Base-by-base conservation (phyloP, 2,797 vertebrate species). In the Kryptopterus vitreolus region DNA sequence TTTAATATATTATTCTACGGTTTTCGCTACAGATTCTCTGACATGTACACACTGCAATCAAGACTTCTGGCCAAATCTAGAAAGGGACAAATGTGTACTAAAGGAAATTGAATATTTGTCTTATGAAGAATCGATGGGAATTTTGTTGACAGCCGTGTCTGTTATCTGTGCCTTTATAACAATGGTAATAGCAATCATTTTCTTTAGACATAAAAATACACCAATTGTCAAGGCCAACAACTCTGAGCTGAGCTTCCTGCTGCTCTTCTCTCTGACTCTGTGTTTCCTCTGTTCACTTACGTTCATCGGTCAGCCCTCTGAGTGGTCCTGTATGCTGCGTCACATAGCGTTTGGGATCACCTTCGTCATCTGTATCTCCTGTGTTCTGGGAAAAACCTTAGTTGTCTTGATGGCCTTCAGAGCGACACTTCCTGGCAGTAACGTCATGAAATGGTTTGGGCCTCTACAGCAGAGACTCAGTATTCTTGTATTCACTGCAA, bases 31-130 rank as follows among this genome's bases (percentile, higher is more conserved):
- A 66, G 63, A 66, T 66, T 43, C 63, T n/a, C 38, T 24, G n/a
- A 24, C 35, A 43, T 66, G 63, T 43, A 13, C 38, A n/a, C 35
- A 43, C 2, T 66, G 63, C n/a, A n/a, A 66, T 43, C 35, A 66
- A 66, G 63, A 66, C 2, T 78, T 68, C 38, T 84, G 81, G 81
- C 72, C 85, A 12, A 86, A 86, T 80, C 57, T 70, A 63, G 24
- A 62, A n/a, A 81, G 43, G 50, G 63, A 85, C 58, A 18, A 31
- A 52, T 86, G 85, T 78, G 33, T 83, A 1, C 24, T 76, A 22
- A 86, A 86, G 77, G 65, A 63, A 7, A 79, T 81, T 77, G 83
- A 86, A 85, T 86, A 81, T 33, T 73, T 85, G 9, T 65, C 80
- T 2, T 83, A 80, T 73, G 7, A 59, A 33, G 85, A 86, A 79